Percentiles rank a stretch among this genome's conserved stretches.
phyloP scores from a whole-genome alignment of 2,113 vertebrate genomes.

The Leiothrix lutea region DNA sequence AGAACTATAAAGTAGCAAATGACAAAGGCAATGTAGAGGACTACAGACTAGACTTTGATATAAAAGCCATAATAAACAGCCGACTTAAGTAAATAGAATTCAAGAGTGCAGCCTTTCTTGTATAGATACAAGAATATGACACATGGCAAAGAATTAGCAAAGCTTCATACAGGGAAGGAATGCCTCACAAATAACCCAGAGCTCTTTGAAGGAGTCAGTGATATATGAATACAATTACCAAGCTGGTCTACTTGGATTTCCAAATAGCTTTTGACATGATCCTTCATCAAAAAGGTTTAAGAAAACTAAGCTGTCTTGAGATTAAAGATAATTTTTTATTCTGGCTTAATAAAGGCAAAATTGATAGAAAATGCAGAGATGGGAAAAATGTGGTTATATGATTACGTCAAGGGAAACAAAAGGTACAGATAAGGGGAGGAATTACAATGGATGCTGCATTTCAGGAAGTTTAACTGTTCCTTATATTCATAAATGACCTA shows the following conservation, averaged over 20 bases:
- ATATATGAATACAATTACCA: neutral
- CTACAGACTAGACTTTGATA: neutral
- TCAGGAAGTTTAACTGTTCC: neutral
- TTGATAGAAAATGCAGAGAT: neutral
- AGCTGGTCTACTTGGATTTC: neutral
- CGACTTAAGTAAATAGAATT: neutral
- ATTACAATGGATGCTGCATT: neutral
- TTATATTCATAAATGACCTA: conserved; percentile 26
- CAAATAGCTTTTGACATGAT: conserved; percentile 14
- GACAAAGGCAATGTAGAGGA: neutral
- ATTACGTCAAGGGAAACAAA: neutral
- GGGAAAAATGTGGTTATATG: neutral
- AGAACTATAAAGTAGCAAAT: neutral
- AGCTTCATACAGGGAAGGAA: neutral
- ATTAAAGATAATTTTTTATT: neutral
- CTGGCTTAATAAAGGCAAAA: neutral
- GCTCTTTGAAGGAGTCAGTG: neutral
- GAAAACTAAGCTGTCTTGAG: neutral
- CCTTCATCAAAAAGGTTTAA: conserved; percentile 28
- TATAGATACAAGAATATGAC: neutral
- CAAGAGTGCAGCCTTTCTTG: neutral
- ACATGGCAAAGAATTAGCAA: neutral
- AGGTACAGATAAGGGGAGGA: neutral
- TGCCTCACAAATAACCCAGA: neutral
- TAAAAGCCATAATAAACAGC: neutral